These are phyloP conservation scores for Sander lucioperca DNA, from an alignment of 2,113 vertebrate species.

Conservation along the genomic window DNA sequence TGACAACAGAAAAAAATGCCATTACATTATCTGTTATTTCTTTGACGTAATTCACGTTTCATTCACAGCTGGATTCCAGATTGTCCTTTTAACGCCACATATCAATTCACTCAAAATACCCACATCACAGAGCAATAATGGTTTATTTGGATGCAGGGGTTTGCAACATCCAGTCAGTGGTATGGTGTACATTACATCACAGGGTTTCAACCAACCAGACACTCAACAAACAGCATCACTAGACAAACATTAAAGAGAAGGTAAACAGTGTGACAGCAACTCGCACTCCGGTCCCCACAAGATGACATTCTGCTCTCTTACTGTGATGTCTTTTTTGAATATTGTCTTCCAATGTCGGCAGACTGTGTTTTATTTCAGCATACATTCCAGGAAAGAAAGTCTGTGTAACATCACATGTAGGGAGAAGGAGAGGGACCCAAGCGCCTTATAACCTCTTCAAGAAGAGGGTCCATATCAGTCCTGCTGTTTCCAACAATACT, in stretches of 20 bases:
- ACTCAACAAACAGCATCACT: slow-evolving; percentile 88
- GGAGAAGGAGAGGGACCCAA: slow-evolving; percentile 74
- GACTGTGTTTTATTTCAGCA: slow-evolving; percentile 75
- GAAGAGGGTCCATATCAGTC: slow-evolving; percentile 56
- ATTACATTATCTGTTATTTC: not conserved
- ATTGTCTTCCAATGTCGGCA: slow-evolving; percentile 68
- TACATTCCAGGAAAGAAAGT: slow-evolving; percentile 72
- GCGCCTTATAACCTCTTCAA: slow-evolving; percentile 70
- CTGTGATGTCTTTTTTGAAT: slow-evolving; percentile 70
- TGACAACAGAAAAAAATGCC: not conserved
- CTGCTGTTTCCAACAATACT: slow-evolving; percentile 64
- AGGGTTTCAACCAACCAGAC: slow-evolving; percentile 90
- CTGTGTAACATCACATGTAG: slow-evolving; percentile 71
- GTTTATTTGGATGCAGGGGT: slow-evolving; percentile 82
- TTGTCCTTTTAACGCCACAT: not conserved
- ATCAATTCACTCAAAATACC: slow-evolving; percentile 10
- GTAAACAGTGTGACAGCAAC: slow-evolving; percentile 76
- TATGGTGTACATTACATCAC: slow-evolving; percentile 88
- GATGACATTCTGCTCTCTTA: slow-evolving; percentile 58
- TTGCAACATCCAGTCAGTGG: slow-evolving; percentile 90
- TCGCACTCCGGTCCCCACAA: slow-evolving; percentile 69
- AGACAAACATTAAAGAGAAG: slow-evolving; percentile 84
- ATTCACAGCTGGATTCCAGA: not conserved
- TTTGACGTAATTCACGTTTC: not conserved
- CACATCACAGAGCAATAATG: slow-evolving; percentile 73